phyloP scores from a whole-genome alignment of 2,888 invertebrate genomes.

The Andrena chrysosceles region DNA sequence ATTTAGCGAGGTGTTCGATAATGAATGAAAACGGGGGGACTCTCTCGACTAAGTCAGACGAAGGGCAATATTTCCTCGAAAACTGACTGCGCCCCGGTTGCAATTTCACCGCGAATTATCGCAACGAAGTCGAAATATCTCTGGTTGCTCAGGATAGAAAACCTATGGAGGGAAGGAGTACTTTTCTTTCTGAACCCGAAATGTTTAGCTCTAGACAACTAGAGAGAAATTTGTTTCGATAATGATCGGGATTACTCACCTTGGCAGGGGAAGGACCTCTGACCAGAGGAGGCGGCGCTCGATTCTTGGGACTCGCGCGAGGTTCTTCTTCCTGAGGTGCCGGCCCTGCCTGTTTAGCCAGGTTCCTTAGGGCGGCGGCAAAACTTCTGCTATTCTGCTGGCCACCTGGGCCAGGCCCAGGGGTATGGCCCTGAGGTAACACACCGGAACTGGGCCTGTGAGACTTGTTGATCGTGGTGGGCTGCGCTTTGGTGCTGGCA shows the following conservation, averaged over 20 bases:
- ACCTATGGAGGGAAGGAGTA: neutral
- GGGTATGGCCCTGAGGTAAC: conserved; percentile 83
- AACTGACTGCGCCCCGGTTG: conserved; percentile 32
- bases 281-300: conserved; percentile 86
- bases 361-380: conserved; percentile 95
- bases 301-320: conserved; percentile 84
- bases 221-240: neutral
- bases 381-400: conserved; percentile 88
- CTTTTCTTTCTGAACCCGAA: neutral
- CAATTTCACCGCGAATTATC: conserved; percentile 47
- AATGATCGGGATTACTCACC: conserved; percentile 71
- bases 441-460: conserved; percentile 83
- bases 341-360: conserved; percentile 96
- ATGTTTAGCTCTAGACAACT: neutral
- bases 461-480: conserved; percentile 81
- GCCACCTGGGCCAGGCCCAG: conserved; percentile 85
- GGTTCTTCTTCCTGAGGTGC: conserved; percentile 88
- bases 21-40: neutral
- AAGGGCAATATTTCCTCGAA: conserved; percentile 18
- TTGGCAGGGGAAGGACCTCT: conserved; percentile 83
- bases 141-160: conserved; percentile 30
- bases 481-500: conserved; percentile 82
- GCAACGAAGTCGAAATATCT: conserved; percentile 51
- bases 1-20: no score
- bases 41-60: no score